These are phyloP conservation scores for Apotomis capreana DNA, from an alignment of 2,888 invertebrate species.

Conservation along the genomic window DNA sequence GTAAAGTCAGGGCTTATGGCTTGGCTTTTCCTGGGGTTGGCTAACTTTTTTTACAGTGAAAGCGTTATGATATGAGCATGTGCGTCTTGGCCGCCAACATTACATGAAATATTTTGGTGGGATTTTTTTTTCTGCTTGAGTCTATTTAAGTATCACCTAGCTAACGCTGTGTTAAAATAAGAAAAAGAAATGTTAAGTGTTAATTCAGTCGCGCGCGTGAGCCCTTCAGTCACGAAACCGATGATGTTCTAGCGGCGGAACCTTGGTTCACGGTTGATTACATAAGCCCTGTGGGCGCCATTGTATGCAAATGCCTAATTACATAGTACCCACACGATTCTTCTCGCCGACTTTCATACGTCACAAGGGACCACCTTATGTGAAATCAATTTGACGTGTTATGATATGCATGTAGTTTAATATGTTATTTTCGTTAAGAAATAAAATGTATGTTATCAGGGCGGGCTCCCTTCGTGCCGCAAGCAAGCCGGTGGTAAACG, in stretches of 20 bases:
- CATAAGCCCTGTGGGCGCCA: constrained; percentile 42
- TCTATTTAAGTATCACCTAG: too few species aligned
- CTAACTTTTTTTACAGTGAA: too few species aligned
- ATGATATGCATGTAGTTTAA: neutral
- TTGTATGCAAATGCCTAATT: constrained; percentile 45
- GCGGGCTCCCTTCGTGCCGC: too few species aligned
- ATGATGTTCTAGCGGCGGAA: constrained; percentile 7
- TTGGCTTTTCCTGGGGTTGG: neutral
- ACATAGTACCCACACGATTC: constrained; percentile 38
- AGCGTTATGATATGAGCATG: too few species aligned
- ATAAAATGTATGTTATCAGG: too few species aligned
- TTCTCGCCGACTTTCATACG: constrained; percentile 28
- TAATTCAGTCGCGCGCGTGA: neutral
- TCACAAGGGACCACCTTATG: constrained; percentile 28
- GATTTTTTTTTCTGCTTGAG: too few species aligned
- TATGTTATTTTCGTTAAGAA: neutral
- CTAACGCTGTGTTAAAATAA: too few species aligned
- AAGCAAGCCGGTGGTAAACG: too few species aligned
- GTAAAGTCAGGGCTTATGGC: too few species aligned
- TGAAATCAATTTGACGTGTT: constrained; percentile 7
- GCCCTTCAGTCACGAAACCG: constrained; percentile 23
- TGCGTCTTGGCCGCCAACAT: too few species aligned
- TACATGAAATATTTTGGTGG: too few species aligned
- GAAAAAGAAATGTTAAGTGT: neutral
- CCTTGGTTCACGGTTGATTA: constrained; percentile 30